Evolutionary conservation across 2,113 vertebrate genomes (phyloP).

Genomic region (Neotragus moschatus): DNA sequence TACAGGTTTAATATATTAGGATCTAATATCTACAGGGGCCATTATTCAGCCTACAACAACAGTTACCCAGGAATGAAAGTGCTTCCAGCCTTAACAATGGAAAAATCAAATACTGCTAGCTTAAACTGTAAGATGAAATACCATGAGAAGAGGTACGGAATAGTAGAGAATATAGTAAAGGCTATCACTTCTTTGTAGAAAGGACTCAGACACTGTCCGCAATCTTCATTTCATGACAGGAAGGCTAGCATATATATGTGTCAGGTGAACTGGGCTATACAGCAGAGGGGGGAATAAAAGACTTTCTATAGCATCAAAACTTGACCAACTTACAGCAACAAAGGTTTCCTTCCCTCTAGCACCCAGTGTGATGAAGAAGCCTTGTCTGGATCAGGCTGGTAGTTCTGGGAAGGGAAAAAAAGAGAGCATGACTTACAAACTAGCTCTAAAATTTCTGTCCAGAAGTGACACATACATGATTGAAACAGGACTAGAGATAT

Average conservation of each 20-base stretch:
- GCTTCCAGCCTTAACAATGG: neutral
- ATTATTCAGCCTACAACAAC: neutral
- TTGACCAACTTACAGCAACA: neutral
- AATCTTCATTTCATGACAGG: neutral
- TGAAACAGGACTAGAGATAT: neutral
- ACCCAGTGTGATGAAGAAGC: neutral
- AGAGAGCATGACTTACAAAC: neutral
- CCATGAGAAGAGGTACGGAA: neutral
- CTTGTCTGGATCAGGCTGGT: neutral
- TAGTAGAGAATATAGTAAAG: neutral
- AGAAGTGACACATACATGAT: neutral
- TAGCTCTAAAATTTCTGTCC: neutral
- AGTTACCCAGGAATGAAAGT: neutral
- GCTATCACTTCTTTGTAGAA: neutral
- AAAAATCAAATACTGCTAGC: neutral
- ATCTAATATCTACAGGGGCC: neutral
- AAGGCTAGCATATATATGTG: neutral
- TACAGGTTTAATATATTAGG: neutral
- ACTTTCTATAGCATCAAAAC: neutral
- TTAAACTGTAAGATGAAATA: neutral
- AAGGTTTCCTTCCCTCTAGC: neutral
- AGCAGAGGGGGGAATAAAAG: neutral
- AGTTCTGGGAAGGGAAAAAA: neutral
- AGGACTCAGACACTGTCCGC: neutral
- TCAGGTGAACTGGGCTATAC: neutral